Percentiles rank a stretch among this genome's conserved stretches.
These are phyloP conservation scores for Exocentrus adspersus DNA, from an alignment of 2,888 invertebrate species.

Conservation along the genomic window DNA sequence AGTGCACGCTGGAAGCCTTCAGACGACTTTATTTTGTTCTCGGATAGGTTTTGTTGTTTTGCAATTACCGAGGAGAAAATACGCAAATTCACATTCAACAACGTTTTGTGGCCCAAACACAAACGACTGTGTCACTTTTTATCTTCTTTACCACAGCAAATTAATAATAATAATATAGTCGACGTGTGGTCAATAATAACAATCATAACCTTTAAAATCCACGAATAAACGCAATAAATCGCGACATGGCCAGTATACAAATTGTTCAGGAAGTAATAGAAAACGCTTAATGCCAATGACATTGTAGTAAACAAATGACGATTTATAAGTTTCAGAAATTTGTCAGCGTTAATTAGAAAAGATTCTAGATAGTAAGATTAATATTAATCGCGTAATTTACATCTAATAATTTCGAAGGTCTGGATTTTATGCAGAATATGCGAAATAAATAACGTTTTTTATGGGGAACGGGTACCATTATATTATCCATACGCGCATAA, in stretches of 20 bases:
- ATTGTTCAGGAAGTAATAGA: not conserved
- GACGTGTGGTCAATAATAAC: no score
- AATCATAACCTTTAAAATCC: not conserved
- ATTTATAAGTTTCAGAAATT: not conserved
- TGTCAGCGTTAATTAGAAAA: conserved; percentile 1
- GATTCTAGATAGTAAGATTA: not conserved
- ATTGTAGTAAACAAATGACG: conserved; percentile 1
- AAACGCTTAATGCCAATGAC: not conserved
- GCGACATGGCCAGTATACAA: not conserved
- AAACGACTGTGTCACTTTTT: no score
- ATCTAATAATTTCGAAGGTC: not conserved
- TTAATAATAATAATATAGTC: no score
- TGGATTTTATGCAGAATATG: not conserved
- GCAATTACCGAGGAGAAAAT: not conserved
- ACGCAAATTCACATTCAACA: no score
- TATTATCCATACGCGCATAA: no score
- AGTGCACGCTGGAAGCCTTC: not conserved
- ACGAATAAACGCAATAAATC: not conserved
- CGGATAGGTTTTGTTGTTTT: not conserved
- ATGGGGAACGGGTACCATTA: no score
- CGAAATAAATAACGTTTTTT: no score
- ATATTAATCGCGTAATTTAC: not conserved
- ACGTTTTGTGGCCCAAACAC: no score
- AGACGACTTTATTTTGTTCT: not conserved
- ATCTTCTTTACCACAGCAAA: no score